Evolutionary conservation across 2,113 vertebrate species (phyloP).

Genomic region (Egretta garzetta): DNA sequence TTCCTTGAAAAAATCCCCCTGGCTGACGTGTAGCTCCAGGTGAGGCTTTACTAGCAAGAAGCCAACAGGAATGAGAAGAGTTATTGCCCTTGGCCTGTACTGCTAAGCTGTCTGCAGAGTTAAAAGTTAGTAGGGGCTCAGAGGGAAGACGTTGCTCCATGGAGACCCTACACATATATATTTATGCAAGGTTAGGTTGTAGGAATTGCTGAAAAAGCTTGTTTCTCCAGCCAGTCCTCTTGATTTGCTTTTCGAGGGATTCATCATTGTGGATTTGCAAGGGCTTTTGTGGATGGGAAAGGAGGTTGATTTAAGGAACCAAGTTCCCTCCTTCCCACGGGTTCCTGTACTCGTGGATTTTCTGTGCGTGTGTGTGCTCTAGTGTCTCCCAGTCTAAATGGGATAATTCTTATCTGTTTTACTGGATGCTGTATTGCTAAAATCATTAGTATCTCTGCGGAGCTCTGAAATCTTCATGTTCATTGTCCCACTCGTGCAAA

Average conservation of each 20-base stretch:
- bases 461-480: background rate
- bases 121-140: background rate
- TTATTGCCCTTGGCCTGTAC: background rate
- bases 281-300: background rate
- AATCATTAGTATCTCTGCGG: background rate
- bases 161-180: background rate
- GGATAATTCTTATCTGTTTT: background rate
- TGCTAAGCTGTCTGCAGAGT: background rate
- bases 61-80: background rate
- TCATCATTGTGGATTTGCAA: background rate
- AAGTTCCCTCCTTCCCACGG: background rate
- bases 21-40: background rate
- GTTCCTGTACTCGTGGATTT: background rate
- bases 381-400: background rate
- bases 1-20: background rate
- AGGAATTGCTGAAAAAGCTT: background rate
- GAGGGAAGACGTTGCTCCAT: background rate
- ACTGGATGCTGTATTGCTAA: background rate
- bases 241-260: background rate
- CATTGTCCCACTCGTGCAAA: fast-evolving
- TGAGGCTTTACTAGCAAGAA: background rate
- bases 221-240: background rate
- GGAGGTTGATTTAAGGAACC: background rate
- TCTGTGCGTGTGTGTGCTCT: background rate
- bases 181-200: background rate